Base-by-base conservation (phyloP, 2,888 invertebrate species). In the Macropis europaea region DNA sequence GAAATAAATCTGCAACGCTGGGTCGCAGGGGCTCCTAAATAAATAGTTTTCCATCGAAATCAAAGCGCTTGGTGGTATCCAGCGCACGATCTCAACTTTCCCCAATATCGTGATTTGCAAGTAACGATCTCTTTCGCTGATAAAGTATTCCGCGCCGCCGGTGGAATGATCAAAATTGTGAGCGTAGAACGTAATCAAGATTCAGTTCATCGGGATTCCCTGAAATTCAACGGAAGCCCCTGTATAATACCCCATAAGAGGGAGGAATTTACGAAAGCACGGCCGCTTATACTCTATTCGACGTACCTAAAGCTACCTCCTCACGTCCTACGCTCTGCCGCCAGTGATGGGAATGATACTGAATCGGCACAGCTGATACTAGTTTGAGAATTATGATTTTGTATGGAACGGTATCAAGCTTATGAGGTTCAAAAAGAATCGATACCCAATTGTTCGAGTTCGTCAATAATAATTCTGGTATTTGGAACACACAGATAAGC, bases 251-350 rank as follows among this genome's bases (percentile, higher is more conserved):
- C 45, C 54, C 59, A 22, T 28, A 52, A 59, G 60, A 48, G 68
- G 76, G 67, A 73, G 66, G 66, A 73, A 73, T 76, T 76, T 73
- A 63, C 56, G 52, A 53, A 60, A 67, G 62, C 76, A 19, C 56
- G 48, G 34, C 26, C 22, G 34, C 47, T 19, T 43, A n/a, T 19
- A 19, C 30, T 9, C 15, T 15, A 38, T 61, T 40, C 42, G 1
- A 5, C 28, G 3, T n/a, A n/a, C n/a, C n/a, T n/a, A n/a, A n/a
- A 32, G 30, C 32, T 15, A 17, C 24, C 15, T 57, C 36, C 30
- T 42, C 62, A 6, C 60, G 38, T 59, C 47, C 7, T 15, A n/a
- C 17, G 15, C 2, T 17, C 17, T 36, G n/a, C n/a, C n/a, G n/a
- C n/a, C n/a, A n/a, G n/a, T n/a, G n/a, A n/a, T n/a, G n/a, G n/a